Conservation (phyloP, 2,113 vertebrate genomes). For the Leucosticte australis region DNA sequence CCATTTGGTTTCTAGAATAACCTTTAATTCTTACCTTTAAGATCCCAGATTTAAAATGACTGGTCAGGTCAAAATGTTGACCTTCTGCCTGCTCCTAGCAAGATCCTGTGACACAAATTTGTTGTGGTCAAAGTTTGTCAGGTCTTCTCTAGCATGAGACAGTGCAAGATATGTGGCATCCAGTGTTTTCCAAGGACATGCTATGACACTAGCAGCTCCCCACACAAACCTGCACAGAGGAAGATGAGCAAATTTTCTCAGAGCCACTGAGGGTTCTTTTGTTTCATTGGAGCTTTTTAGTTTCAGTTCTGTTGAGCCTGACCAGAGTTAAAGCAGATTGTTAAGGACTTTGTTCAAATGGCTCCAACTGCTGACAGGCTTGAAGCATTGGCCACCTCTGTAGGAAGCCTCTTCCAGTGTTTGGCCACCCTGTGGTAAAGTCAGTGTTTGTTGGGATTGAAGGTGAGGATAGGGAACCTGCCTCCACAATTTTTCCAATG, state of each 20-base stretch:
- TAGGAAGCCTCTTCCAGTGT: not conserved
- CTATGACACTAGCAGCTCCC: not conserved
- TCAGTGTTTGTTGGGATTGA: not conserved
- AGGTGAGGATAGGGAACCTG: not conserved
- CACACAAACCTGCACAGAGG: not conserved
- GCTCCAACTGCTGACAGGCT: not conserved
- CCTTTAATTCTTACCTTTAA: not conserved
- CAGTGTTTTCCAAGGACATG: not conserved
- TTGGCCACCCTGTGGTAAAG: not conserved
- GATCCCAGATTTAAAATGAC: not conserved
- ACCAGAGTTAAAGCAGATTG: not conserved
- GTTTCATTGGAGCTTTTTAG: not conserved
- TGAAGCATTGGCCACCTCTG: not conserved
- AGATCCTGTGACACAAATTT: not conserved
- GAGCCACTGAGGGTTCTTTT: accelerated
- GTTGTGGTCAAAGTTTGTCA: not conserved
- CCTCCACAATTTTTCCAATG: not conserved
- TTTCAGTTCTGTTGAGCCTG: not conserved
- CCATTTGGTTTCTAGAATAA: not conserved
- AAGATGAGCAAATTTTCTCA: not conserved
- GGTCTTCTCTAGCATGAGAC: not conserved
- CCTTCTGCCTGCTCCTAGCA: not conserved
- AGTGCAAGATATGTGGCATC: not conserved
- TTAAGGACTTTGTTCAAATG: not conserved
- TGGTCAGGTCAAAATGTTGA: not conserved